Evolutionary conservation across 2,797 vertebrate genomes (phyloP).

Genomic region (Enteromius argenteus): DNA sequence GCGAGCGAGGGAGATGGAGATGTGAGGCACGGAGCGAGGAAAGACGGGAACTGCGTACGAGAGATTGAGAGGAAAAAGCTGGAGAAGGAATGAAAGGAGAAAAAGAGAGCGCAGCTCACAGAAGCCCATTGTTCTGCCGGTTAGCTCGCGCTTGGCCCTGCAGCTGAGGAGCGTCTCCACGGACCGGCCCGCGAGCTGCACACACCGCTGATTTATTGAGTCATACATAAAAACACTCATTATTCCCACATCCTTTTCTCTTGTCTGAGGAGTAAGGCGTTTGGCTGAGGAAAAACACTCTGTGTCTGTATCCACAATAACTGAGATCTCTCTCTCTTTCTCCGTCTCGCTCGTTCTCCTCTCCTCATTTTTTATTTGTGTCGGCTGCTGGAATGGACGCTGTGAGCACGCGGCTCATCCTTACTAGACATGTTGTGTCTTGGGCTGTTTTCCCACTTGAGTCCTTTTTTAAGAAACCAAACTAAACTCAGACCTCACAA

Average conservation of each 20-base stretch:
- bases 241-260: slow-evolving; percentile 70
- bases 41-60: slow-evolving; percentile 56
- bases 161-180: slow-evolving; percentile 71
- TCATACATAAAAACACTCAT: slow-evolving; percentile 83
- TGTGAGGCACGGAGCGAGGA: slow-evolving; percentile 58
- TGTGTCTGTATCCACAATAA: slow-evolving; percentile 58
- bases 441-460: slow-evolving; percentile 16
- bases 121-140: slow-evolving; percentile 90
- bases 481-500: slow-evolving; percentile 5
- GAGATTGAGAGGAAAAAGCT: slow-evolving; percentile 40
- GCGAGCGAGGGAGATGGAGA: slow-evolving; percentile 75
- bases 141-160: slow-evolving; percentile 72
- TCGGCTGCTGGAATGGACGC: slow-evolving; percentile 2
- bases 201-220: slow-evolving; percentile 82
- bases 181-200: slow-evolving; percentile 69
- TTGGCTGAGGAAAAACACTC: slow-evolving; percentile 53
- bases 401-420: not conserved
- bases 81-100: slow-evolving; percentile 50
- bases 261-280: slow-evolving; percentile 60
- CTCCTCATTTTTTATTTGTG: slow-evolving; percentile 32
- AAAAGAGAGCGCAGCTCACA: slow-evolving; percentile 77
- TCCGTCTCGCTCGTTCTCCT: not conserved
- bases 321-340: slow-evolving; percentile 41
- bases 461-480: not conserved
- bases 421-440: slow-evolving; percentile 37